Evolutionary conservation across 2,797 vertebrate genomes (phyloP).

Genomic region (Trichosurus vulpecula): DNA sequence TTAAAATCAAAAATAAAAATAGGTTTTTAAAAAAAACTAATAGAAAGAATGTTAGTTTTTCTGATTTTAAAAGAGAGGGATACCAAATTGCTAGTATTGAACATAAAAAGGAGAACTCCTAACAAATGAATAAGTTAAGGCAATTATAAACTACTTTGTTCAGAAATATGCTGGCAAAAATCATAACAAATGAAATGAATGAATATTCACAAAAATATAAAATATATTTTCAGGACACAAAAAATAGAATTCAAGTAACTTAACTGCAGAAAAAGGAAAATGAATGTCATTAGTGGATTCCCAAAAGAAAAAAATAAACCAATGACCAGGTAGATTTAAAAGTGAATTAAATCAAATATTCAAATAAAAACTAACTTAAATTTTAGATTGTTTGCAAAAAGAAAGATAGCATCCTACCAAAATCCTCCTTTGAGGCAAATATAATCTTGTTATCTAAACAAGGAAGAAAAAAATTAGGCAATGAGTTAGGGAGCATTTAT

Average conservation of each 20-base stretch:
- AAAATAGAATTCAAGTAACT: not conserved
- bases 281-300: not conserved
- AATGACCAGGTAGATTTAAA: not conserved
- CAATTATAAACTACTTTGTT: not conserved
- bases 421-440: not conserved
- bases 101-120: not conserved
- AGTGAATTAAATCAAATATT: not conserved
- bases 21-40: too few species aligned
- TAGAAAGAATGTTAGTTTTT: too few species aligned
- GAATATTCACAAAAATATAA: not conserved
- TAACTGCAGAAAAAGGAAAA: not conserved
- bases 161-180: not conserved
- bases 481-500: not conserved
- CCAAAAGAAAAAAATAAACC: not conserved
- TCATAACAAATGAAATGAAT: not conserved
- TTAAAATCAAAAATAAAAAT: too few species aligned
- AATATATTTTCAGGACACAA: not conserved
- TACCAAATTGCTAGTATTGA: not conserved
- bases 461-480: not conserved
- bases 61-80: not conserved
- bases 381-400: not conserved
- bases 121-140: not conserved
- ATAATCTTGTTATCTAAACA: not conserved
- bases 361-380: not conserved
- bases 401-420: not conserved